These are phyloP conservation scores for Phocoena sinus DNA, from an alignment of 2,113 vertebrate genomes.

Conservation along the genomic window DNA sequence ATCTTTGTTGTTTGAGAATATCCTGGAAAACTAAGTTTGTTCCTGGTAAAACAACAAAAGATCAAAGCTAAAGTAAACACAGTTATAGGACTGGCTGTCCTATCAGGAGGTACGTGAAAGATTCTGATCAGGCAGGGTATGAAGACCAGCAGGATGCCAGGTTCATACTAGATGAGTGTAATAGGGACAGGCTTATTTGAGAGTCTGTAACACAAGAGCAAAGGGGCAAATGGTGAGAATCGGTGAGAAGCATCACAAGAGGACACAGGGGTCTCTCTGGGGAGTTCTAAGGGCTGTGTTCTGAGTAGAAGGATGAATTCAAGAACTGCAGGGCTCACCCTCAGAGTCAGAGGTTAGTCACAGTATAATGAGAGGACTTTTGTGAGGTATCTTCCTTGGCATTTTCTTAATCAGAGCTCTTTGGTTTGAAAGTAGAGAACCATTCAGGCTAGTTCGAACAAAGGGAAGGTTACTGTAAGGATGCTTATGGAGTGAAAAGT, in stretches of 20 bases:
- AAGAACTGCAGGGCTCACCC: neutral
- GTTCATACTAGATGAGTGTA: neutral
- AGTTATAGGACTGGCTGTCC: neutral
- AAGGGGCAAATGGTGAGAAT: neutral
- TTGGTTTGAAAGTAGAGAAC: neutral
- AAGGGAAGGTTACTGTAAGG: neutral
- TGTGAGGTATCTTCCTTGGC: neutral
- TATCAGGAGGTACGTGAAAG: neutral
- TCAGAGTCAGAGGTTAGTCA: neutral
- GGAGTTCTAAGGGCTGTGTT: neutral
- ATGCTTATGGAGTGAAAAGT: neutral
- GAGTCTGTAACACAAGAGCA: neutral
- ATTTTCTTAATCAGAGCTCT: neutral
- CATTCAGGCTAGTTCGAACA: neutral
- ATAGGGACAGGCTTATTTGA: neutral
- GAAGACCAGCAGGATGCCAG: neutral
- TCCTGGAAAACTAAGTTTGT: neutral
- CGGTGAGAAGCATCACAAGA: neutral
- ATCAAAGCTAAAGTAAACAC: neutral
- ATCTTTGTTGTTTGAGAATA: neutral
- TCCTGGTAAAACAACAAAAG: neutral
- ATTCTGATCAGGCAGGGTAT: neutral
- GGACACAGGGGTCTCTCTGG: neutral
- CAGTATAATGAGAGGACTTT: neutral
- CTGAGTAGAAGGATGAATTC: neutral